Percentiles rank a stretch among this genome's conserved stretches.
Conservation (phyloP, 2,797 vertebrate species). For the Enteromius treurensis region DNA sequence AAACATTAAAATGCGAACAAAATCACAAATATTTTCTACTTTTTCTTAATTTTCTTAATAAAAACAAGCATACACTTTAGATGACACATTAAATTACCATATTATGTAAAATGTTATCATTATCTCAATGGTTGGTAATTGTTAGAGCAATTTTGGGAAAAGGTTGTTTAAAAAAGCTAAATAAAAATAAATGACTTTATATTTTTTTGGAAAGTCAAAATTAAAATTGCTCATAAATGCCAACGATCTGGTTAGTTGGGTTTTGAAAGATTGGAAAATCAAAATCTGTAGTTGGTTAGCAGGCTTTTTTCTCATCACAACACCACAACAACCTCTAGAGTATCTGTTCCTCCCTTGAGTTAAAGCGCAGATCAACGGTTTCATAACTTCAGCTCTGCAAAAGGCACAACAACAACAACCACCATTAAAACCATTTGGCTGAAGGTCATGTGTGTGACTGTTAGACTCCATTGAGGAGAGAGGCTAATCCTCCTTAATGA, state of each 20-base stretch:
- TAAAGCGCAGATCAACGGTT: not conserved
- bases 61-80: not conserved
- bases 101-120: not conserved
- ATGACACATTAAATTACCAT: not conserved
- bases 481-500: conserved; percentile 40
- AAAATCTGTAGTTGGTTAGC: not conserved
- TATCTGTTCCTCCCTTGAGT: not conserved
- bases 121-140: not conserved
- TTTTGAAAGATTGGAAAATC: too few species aligned
- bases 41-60: not conserved
- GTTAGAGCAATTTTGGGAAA: not conserved
- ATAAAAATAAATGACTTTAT: not conserved
- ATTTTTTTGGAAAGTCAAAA: not conserved
- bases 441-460: conserved; percentile 43
- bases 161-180: not conserved
- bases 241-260: too few species aligned
- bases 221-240: not conserved
- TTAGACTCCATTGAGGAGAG: not conserved
- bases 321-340: not conserved
- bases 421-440: conserved; percentile 9
- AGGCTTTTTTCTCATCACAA: not conserved
- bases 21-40: not conserved
- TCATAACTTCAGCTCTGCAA: not conserved
- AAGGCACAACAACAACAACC: not conserved
- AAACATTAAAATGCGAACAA: not conserved